Base-by-base conservation (phyloP, 2,888 invertebrate genomes). In the Sphaerophoria rueppellii region DNA sequence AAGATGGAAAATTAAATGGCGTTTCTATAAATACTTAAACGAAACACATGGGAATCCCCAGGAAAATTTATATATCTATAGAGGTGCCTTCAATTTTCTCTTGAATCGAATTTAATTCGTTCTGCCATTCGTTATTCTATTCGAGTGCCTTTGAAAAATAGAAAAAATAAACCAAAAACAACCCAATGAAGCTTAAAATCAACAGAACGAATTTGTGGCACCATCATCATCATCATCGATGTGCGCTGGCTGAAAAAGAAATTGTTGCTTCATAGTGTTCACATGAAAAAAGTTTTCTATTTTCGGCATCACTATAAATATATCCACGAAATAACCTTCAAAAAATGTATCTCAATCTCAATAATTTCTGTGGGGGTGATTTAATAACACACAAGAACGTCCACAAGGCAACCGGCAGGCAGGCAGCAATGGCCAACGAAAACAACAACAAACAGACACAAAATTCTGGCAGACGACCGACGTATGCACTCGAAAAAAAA, bases 11-110 rank as follows among this genome's bases (percentile, higher is more conserved):
- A 35, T 52, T 61, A 54, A 70, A 79, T 60, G 11, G 48, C 61
- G 67, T 14, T 9, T 77, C 85, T 85, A 85, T 58, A 81, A 81
- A 85, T 85, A 85, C 65, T 58, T 57, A 34, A 80, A 77, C 40
- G 4, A 43, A 9, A 85, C 77, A 85, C 80, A 85, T 77, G 85
- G 85, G 85, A 85, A 77, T 85, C 80, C 85, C 85, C 85, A 85
- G 80, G 63, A 85, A 69, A 75, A 74, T 55, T 40, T 48, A 35
- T 14, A 4, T 50, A 24, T 24, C 0, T 50, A 50, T 50, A 4
- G n/a, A 48, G 6, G 6, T 57, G 37, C 34, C 11, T 32, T 32
- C 57, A 35, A 14, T 6, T 11, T 24, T 48, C 58, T 40, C 54
- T 65, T 75, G 55, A 52, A 48, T 72, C 24, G 37, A 65, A 35